A percentile compares a stretch with the other conserved stretches of the same genome.
These are phyloP conservation scores for Ammodytes marinus DNA, from an alignment of 2,113 vertebrate genomes.

Conservation along the genomic window DNA sequence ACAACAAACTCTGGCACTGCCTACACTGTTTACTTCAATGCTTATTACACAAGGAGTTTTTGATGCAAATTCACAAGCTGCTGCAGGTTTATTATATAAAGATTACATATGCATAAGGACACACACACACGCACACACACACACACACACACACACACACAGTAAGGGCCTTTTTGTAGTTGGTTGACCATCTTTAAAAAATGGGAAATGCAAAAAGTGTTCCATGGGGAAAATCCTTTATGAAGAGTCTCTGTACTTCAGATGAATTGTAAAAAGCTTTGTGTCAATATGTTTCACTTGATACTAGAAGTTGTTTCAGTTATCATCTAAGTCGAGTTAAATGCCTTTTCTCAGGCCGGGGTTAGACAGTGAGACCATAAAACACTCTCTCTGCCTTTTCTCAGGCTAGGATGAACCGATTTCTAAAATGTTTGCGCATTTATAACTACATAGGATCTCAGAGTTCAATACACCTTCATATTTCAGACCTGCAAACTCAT, in stretches of 20 bases:
- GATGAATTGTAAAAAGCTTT: not conserved
- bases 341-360: no score
- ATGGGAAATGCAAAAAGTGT: not conserved
- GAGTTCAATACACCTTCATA: no score
- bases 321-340: not conserved
- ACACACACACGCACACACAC: no score
- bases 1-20: not conserved
- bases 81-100: not conserved
- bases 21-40: slow-evolving; percentile 3
- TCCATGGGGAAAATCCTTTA: not conserved
- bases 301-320: not conserved
- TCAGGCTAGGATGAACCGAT: no score
- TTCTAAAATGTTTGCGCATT: no score
- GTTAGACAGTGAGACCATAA: no score
- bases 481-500: no score
- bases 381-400: not conserved
- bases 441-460: no score
- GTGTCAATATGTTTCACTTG: no score
- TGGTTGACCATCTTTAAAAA: not conserved
- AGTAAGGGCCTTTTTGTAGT: not conserved
- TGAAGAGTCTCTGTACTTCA: not conserved
- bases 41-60: no score
- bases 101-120: not conserved
- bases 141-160: no score
- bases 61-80: slow-evolving; percentile 9